phyloP scores from a whole-genome alignment of 2,113 vertebrate species.

The Salvelinus sp. region DNA sequence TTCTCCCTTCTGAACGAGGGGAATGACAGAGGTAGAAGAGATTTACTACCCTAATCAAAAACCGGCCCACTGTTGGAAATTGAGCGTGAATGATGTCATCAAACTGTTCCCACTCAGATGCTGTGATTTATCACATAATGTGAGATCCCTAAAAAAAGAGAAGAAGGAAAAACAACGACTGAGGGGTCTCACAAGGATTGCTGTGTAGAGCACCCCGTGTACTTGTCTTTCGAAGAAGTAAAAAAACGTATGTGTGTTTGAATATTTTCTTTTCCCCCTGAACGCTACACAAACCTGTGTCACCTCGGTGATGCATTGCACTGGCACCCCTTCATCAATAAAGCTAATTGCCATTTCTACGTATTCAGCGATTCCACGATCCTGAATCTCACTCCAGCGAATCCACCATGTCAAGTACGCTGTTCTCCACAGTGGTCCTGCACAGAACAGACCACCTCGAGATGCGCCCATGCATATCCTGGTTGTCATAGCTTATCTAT shows the following conservation, averaged over 20 bases:
- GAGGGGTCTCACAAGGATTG: slow-evolving; percentile 43
- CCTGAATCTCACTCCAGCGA: slow-evolving; percentile 59
- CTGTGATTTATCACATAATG: slow-evolving; percentile 68
- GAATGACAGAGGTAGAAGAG: slow-evolving; percentile 43
- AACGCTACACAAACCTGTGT: slow-evolving; percentile 55
- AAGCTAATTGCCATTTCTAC: slow-evolving; percentile 59
- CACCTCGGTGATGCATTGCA: slow-evolving; percentile 60
- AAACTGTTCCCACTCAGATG: slow-evolving; percentile 69
- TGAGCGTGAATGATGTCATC: slow-evolving; percentile 76
- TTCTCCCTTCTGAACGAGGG: not conserved
- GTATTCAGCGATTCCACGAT: slow-evolving; percentile 29
- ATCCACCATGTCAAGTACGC: not conserved
- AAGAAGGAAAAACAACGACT: slow-evolving; percentile 27
- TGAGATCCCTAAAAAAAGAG: slow-evolving; percentile 53
- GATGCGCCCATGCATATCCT: slow-evolving; percentile 70
- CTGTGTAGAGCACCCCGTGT: slow-evolving; percentile 45
- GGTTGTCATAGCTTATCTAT: slow-evolving; percentile 63
- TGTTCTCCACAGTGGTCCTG: slow-evolving; percentile 19
- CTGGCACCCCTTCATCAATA: slow-evolving; percentile 58
- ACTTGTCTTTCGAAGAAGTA: slow-evolving; percentile 32
- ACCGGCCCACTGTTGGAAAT: slow-evolving; percentile 69
- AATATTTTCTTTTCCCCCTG: slow-evolving; percentile 65
- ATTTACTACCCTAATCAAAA: slow-evolving; percentile 81
- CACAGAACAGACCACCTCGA: slow-evolving; percentile 66
- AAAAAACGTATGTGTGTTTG: slow-evolving; percentile 60